These are phyloP conservation scores for Diarsia brunnea DNA, from an alignment of 2,888 invertebrate species.

Conservation along the genomic window DNA sequence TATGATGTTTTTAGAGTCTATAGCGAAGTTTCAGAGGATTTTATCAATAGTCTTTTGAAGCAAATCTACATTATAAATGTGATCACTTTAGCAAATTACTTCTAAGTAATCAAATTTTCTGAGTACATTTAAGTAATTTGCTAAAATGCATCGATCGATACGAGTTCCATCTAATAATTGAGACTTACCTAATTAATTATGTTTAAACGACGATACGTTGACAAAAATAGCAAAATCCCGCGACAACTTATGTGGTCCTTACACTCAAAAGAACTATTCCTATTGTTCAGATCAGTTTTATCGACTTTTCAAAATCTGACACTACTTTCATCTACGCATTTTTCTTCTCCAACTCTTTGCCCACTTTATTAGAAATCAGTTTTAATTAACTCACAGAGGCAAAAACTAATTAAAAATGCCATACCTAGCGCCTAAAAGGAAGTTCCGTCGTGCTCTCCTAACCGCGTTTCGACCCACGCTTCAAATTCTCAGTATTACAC, in stretches of 20 bases:
- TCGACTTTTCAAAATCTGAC: not conserved
- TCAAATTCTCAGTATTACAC: slow-evolving; percentile 49
- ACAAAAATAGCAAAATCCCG: not conserved
- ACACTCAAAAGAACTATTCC: no score
- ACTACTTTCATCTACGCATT: not conserved
- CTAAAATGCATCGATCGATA: no score
- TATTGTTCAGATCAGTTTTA: not conserved
- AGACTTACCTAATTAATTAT: no score
- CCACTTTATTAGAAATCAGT: not conserved
- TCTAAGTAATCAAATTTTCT: no score
- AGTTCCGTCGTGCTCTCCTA: not conserved
- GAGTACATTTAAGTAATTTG: no score
- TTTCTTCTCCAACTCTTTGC: not conserved
- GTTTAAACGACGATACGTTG: not conserved
- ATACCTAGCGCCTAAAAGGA: not conserved
- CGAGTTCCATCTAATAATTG: no score
- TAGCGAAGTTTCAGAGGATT: not conserved
- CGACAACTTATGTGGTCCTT: not conserved
- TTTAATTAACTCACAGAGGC: not conserved
- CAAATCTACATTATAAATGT: not conserved
- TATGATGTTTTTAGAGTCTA: not conserved
- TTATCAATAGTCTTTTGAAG: not conserved
- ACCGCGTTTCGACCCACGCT: slow-evolving; percentile 18
- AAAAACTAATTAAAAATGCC: slow-evolving; percentile 18
- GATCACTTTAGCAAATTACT: not conserved